These are phyloP conservation scores for Myodes glareolus DNA, from an alignment of 2,113 vertebrate species.

Conservation along the genomic window DNA sequence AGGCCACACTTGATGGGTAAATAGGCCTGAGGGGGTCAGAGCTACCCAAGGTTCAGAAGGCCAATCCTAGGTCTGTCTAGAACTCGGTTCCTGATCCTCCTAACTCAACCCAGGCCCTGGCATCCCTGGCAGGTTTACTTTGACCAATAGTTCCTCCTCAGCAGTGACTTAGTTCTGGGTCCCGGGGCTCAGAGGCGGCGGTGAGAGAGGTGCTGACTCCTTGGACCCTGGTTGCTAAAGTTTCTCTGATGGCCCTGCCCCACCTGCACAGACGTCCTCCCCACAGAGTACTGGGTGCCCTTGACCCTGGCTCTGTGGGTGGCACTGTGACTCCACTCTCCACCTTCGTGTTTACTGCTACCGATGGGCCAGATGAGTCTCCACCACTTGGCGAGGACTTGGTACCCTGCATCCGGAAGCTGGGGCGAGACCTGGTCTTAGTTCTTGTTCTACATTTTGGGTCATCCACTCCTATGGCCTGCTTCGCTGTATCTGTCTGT, in stretches of 20 bases:
- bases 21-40: not conserved
- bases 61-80: not conserved
- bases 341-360: not conserved
- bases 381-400: not conserved
- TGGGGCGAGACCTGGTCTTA: not conserved
- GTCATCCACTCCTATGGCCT: accelerated
- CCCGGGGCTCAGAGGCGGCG: not conserved
- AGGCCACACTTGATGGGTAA: not conserved
- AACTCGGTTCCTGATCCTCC: not conserved
- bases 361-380: no score
- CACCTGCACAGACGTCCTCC: not conserved
- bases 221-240: not conserved
- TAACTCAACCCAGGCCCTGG: not conserved
- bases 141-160: not conserved
- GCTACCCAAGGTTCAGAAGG: not conserved
- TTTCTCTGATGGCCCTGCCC: not conserved
- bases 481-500: not conserved
- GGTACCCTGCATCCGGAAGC: not conserved
- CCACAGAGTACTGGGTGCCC: no score
- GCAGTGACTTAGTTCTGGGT: not conserved
- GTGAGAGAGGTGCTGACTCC: not conserved
- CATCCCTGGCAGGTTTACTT: not conserved
- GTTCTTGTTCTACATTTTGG: not conserved
- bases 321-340: not conserved
- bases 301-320: not conserved